These are phyloP conservation scores for Zosterops borbonicus DNA, from an alignment of 2,113 vertebrate genomes.

Conservation along the genomic window DNA sequence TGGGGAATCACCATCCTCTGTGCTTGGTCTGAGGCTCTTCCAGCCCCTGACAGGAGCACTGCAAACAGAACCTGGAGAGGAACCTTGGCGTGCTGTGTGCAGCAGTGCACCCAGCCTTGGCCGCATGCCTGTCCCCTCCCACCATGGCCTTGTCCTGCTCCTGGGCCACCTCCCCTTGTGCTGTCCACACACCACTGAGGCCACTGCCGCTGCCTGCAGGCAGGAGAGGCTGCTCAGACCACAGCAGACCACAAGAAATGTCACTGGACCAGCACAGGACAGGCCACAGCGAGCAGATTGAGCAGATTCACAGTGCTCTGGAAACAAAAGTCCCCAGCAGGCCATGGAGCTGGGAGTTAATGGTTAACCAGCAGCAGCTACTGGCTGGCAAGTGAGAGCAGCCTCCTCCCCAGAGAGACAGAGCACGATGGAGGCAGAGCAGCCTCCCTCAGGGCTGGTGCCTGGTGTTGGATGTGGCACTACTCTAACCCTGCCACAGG, in stretches of 20 bases:
- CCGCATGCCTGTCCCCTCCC: background rate
- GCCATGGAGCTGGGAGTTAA: background rate
- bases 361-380: background rate
- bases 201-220: background rate
- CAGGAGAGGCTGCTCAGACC: background rate
- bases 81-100: rapidly evolving
- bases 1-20: rapidly evolving
- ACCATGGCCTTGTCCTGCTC: rapidly evolving
- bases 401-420: background rate
- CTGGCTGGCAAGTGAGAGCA: background rate
- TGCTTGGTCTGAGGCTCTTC: background rate
- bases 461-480: background rate
- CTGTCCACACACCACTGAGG: rapidly evolving
- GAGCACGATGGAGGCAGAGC: rapidly evolving
- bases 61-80: background rate
- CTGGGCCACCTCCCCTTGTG: rapidly evolving
- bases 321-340: background rate
- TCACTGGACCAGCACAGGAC: background rate
- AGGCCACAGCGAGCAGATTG: rapidly evolving
- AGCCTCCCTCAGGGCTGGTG: background rate
- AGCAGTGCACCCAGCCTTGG: background rate
- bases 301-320: background rate
- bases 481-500: background rate
- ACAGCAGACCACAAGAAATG: rapidly evolving
- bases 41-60: background rate